phyloP scores from a whole-genome alignment of 2,888 invertebrate genomes.

The Smittia sp. region DNA sequence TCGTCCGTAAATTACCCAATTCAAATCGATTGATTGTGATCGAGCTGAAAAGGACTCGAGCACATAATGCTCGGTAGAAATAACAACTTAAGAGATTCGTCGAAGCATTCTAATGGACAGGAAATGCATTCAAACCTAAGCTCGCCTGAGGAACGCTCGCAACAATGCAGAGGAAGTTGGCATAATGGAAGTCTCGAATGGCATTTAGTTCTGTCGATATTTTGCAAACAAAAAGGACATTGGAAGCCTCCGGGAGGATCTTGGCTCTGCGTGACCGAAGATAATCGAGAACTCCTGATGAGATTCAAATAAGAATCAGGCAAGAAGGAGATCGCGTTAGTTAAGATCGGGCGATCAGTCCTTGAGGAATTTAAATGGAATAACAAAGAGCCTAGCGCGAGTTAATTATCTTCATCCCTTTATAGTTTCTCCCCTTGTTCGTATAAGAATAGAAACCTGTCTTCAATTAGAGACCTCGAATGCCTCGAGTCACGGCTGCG shows the following conservation, averaged over 20 bases:
- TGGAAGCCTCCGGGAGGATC: not conserved
- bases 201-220: constrained; percentile 13
- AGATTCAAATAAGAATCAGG: not conserved
- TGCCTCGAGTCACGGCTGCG: not conserved
- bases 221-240: constrained; percentile 25
- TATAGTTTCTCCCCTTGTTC: not conserved
- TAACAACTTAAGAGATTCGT: constrained; percentile 32
- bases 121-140: constrained; percentile 30
- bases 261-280: not conserved
- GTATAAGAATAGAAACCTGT: constrained; percentile 3
- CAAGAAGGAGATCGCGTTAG: not conserved
- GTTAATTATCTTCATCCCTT: constrained; percentile 21
- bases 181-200: constrained; percentile 10
- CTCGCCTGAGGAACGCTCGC: not conserved
- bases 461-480: not conserved
- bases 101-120: constrained; percentile 29
- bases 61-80: constrained; percentile 33
- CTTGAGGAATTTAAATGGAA: constrained; percentile 1
- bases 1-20: no score
- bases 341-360: not conserved
- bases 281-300: not conserved
- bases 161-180: constrained; percentile 33
- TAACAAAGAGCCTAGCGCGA: not conserved
- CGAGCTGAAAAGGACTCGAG: no score
- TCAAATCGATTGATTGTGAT: no score